A percentile compares a stretch with the other conserved stretches of the same genome.
phyloP scores from a whole-genome alignment of 2,888 invertebrate species.

The Chorisops tibialis region DNA sequence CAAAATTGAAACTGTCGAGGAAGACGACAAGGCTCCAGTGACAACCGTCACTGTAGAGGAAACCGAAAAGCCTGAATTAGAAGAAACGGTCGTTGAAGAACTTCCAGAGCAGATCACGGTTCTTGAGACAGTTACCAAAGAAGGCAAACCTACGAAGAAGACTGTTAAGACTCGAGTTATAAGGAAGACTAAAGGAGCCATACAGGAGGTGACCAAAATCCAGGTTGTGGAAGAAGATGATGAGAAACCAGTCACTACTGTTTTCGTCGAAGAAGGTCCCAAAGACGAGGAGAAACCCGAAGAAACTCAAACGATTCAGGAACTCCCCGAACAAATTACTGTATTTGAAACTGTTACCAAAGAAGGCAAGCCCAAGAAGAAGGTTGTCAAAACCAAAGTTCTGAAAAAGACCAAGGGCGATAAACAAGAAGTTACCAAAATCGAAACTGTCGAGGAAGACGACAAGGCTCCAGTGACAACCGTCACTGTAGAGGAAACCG shows the following conservation, averaged over 20 bases:
- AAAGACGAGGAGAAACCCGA: slow-evolving; percentile 45
- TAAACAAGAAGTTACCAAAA: slow-evolving; percentile 45
- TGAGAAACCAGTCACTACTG: slow-evolving; percentile 42
- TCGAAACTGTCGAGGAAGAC: slow-evolving; percentile 48
- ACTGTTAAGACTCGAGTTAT: slow-evolving; percentile 47
- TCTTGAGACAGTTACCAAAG: slow-evolving; percentile 47
- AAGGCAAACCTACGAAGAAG: slow-evolving; percentile 43
- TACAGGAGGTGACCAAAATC: slow-evolving; percentile 49
- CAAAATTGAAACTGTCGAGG: slow-evolving; percentile 40
- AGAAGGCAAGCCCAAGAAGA: slow-evolving; percentile 38
- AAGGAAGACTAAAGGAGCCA: slow-evolving; percentile 46
- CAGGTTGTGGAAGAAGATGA: slow-evolving; percentile 45
- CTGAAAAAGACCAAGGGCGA: slow-evolving; percentile 30
- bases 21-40: slow-evolving; percentile 41
- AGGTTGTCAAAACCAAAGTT: slow-evolving; percentile 21
- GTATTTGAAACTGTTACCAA: slow-evolving; percentile 31
- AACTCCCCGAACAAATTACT: slow-evolving; percentile 32
- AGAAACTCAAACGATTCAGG: slow-evolving; percentile 41
- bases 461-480: slow-evolving; percentile 46
- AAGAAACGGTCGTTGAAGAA: slow-evolving; percentile 43
- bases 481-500: slow-evolving; percentile 44
- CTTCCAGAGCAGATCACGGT: slow-evolving; percentile 44
- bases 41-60: slow-evolving; percentile 37
- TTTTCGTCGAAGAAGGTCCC: slow-evolving; percentile 36
- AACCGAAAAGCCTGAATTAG: slow-evolving; percentile 41